Evolutionary conservation across 2,888 invertebrate species (phyloP).

Genomic region (Dynastes tityus): DNA sequence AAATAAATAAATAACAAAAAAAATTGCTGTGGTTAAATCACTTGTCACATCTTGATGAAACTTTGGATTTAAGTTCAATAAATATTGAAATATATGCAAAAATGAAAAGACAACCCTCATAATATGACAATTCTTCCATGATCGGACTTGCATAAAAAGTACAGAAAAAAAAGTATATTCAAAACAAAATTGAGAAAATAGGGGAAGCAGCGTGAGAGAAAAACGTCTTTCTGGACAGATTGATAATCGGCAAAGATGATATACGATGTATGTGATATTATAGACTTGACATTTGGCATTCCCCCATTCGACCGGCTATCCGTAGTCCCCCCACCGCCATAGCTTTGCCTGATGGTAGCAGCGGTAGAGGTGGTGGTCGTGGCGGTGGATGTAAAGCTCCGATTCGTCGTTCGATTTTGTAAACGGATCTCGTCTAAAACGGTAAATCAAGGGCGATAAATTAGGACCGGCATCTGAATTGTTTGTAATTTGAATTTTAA

Average conservation of each 20-base stretch:
- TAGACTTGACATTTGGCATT: slow-evolving; percentile 30
- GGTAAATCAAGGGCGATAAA: slow-evolving; percentile 37
- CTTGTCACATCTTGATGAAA: too few species aligned
- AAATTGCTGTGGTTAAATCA: too few species aligned
- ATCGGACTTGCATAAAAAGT: too few species aligned
- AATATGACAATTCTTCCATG: too few species aligned
- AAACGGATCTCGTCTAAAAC: slow-evolving; percentile 13
- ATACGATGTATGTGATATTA: slow-evolving; percentile 27
- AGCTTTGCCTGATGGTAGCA: too few species aligned
- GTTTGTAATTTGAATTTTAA: slow-evolving; percentile 45
- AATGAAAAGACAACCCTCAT: too few species aligned
- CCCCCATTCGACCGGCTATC: too few species aligned
- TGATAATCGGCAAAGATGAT: slow-evolving; percentile 28
- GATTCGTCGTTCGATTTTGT: slow-evolving; percentile 22
- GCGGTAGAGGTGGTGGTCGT: neutral
- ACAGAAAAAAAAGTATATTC: too few species aligned
- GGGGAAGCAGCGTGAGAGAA: neutral
- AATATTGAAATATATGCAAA: too few species aligned
- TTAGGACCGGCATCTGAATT: slow-evolving; percentile 38
- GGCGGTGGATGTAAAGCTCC: neutral
- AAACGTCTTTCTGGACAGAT: slow-evolving; percentile 18
- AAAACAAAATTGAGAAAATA: neutral
- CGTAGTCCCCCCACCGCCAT: neutral
- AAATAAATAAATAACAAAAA: too few species aligned
- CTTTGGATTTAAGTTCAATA: too few species aligned